These are phyloP conservation scores for Zeugodacus cucurbitae DNA, from an alignment of 1,140 invertebrate genomes.

Conservation along the genomic window DNA sequence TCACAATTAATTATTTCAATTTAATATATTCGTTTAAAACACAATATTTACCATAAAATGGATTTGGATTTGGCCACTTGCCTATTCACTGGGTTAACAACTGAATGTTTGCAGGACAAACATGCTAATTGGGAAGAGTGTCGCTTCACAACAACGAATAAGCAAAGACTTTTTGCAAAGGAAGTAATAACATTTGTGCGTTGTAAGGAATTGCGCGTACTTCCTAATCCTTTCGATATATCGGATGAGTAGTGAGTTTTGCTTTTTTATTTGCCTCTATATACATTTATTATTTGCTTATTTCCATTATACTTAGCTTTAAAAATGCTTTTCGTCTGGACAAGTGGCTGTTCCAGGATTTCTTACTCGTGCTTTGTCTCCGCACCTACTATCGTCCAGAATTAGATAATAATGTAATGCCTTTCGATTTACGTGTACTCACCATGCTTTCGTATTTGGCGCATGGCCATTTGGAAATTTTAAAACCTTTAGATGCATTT, in stretches of 20 bases:
- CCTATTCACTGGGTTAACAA: not conserved
- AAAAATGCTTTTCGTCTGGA: not conserved
- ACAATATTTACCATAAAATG: not conserved
- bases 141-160: not conserved
- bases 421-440: constrained; percentile 30
- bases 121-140: not conserved
- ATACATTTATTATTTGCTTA: not conserved
- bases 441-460: not conserved
- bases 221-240: constrained; percentile 1
- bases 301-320: not conserved
- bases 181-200: constrained; percentile 19
- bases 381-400: constrained; percentile 38
- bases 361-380: not conserved
- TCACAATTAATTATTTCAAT: not conserved
- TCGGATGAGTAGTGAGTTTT: constrained; percentile 30
- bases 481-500: not conserved
- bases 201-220: not conserved
- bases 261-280: not conserved
- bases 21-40: not conserved
- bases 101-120: not conserved
- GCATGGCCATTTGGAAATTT: not conserved
- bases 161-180: not conserved
- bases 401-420: not conserved
- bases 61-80: constrained; percentile 27
- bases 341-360: not conserved